phyloP scores from a whole-genome alignment of 1,140 invertebrate species.

The Microplitis mediator region DNA sequence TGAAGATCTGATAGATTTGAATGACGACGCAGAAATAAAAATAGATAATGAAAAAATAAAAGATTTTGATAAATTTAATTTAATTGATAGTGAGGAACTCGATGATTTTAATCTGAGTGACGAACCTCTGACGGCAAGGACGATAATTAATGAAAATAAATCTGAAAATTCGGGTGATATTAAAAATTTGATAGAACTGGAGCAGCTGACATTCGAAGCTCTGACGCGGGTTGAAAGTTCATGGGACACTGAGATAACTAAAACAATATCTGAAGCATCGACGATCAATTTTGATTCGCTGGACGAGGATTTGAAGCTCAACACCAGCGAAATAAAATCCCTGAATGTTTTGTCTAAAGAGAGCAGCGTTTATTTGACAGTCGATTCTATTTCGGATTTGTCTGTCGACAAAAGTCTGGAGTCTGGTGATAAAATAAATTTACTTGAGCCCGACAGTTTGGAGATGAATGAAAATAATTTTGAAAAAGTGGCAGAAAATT shows the following conservation, averaged over 20 bases:
- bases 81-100: not conserved
- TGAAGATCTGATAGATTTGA: not conserved
- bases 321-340: not conserved
- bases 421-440: not conserved
- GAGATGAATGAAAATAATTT: too few relatives aligned
- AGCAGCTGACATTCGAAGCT: not conserved
- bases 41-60: too few relatives aligned
- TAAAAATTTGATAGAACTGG: constrained; percentile 4
- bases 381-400: not conserved
- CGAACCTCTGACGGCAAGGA: not conserved
- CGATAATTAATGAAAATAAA: not conserved
- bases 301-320: not conserved
- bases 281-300: not conserved
- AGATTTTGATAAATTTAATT: too few relatives aligned
- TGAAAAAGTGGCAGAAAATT: too few relatives aligned
- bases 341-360: not conserved
- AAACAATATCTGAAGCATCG: not conserved
- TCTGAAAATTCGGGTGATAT: not conserved
- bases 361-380: not conserved
- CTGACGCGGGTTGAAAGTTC: constrained; percentile 2
- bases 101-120: not conserved
- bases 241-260: not conserved
- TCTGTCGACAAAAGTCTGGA: not conserved
- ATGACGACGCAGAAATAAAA: constrained; percentile 1
- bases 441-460: too few relatives aligned